phyloP scores from a whole-genome alignment of 2,113 vertebrate genomes.

The Thunnus thynnus region DNA sequence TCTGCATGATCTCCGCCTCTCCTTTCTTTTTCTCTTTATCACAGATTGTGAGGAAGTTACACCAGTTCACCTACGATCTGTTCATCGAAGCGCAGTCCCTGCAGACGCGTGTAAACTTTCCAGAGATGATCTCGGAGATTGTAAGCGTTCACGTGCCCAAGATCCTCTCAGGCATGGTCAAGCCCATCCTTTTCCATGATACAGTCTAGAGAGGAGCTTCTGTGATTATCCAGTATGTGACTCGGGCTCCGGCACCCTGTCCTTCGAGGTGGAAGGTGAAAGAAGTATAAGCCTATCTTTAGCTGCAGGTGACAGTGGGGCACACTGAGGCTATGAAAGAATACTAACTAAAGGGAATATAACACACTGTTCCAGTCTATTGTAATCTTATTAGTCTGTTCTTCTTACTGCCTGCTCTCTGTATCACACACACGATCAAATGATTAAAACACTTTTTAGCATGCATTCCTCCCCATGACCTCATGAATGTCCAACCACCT shows the following conservation, averaged over 20 bases:
- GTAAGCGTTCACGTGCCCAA: slow-evolving; percentile 97
- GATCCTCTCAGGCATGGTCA: slow-evolving; percentile 96
- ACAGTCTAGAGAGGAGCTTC: slow-evolving; percentile 67
- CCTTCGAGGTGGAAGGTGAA: slow-evolving; percentile 10
- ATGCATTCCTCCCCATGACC: slow-evolving; percentile 49
- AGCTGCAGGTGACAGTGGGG: slow-evolving; percentile 8
- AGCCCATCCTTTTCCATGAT: slow-evolving; percentile 94
- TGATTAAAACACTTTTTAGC: slow-evolving; percentile 54
- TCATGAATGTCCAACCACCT: slow-evolving; percentile 10
- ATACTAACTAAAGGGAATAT: slow-evolving; percentile 29
- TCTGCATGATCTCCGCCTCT: slow-evolving; percentile 2
- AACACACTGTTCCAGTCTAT: slow-evolving; percentile 62
- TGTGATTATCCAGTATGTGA: neutral
- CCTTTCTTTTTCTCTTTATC: neutral
- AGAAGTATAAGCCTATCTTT: neutral
- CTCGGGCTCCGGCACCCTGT: neutral
- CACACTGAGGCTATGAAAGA: neutral
- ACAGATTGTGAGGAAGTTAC: slow-evolving; percentile 94
- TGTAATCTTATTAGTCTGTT: slow-evolving; percentile 57
- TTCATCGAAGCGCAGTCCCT: slow-evolving; percentile 92
- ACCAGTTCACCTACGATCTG: slow-evolving; percentile 97
- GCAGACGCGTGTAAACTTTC: slow-evolving; percentile 91
- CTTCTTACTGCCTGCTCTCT: slow-evolving; percentile 55
- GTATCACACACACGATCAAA: slow-evolving; percentile 27
- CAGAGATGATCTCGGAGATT: slow-evolving; percentile 98